Percentiles rank a stretch among this genome's conserved stretches.
phyloP scores from a whole-genome alignment of 1,140 invertebrate genomes.

The Drosophila bocki region DNA sequence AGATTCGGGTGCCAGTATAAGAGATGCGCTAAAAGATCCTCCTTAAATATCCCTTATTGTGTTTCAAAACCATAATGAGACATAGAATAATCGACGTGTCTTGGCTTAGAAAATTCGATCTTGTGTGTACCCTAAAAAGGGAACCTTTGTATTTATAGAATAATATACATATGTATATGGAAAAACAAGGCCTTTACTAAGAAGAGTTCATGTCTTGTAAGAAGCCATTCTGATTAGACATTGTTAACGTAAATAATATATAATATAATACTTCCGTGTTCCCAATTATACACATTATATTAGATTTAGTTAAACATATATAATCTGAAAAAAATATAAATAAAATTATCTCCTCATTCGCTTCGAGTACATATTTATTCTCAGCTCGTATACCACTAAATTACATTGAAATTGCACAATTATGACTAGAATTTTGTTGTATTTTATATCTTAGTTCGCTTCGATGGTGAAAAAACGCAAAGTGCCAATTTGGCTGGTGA shows the following conservation, averaged over 20 bases:
- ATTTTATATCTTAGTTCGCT: neutral
- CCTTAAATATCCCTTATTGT: neutral
- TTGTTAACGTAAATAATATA: no score
- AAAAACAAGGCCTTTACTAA: neutral
- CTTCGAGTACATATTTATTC: neutral
- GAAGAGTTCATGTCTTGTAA: no score
- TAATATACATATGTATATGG: neutral
- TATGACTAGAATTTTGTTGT: neutral
- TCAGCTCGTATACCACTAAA: neutral
- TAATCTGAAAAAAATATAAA: rapidly evolving
- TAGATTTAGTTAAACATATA: neutral
- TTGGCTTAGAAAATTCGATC: neutral
- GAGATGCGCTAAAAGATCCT: neutral
- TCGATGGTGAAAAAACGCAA: constrained; percentile 50
- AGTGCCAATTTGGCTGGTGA: constrained; percentile 50
- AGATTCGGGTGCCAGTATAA: neutral
- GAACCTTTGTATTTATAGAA: neutral
- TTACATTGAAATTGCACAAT: constrained; percentile 32
- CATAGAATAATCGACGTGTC: neutral
- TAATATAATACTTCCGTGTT: no score
- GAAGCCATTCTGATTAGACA: no score
- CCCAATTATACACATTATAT: no score
- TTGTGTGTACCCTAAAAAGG: neutral
- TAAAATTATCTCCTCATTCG: neutral
- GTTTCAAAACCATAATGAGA: neutral